Base-by-base conservation (phyloP, 2,113 vertebrate species). In the Cynoglossus semilaevis region DNA sequence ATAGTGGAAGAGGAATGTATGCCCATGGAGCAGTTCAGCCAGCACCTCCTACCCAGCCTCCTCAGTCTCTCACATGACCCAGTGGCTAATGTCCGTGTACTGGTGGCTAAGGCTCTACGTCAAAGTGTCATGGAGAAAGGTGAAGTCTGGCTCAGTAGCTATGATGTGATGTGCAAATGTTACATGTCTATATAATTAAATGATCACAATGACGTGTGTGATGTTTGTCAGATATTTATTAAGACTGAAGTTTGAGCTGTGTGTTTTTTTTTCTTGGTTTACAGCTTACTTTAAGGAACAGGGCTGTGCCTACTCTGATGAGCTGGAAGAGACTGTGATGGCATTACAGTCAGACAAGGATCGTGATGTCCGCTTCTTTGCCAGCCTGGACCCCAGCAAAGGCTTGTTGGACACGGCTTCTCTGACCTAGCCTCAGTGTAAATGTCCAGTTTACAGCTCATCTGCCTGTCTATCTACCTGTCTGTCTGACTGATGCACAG, bases 41-140 rank as follows among this genome's bases (percentile, higher is more conserved):
- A 93, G 58, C 91, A 93, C 52, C 76, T 94, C 4, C 82, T 95
- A 10, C 94, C 94, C 73, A 94, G 91, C 74, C 93, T 96, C 11
- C 68, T 94, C 9, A 94, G 93, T 66, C 91, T 95, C 0, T 92
- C 91, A 0, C 92, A 91, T 0, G 94, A 94, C 73, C 94, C 94
- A 0, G 94, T 93, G 71, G 93, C 95, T 12, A 94, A 94, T 0
- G 92, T 94, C 1, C 87, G 94, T 1, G 93, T 95, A 5, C 82
- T 94, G 76, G 92, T 96, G 0, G 93, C 94, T 76, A 93, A 94
- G 72, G 92, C 93, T 1, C 88, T 95, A 1, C 81, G 91, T 36
- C 95, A 94, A 81, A 94, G 91, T 0, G 72, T 96, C 4, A 50
- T 94, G 88, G 93, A 94, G 82, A 96, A 94, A 93, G 92, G 94